phyloP scores from a whole-genome alignment of 2,797 vertebrate genomes.

The Poecilia velifera region DNA sequence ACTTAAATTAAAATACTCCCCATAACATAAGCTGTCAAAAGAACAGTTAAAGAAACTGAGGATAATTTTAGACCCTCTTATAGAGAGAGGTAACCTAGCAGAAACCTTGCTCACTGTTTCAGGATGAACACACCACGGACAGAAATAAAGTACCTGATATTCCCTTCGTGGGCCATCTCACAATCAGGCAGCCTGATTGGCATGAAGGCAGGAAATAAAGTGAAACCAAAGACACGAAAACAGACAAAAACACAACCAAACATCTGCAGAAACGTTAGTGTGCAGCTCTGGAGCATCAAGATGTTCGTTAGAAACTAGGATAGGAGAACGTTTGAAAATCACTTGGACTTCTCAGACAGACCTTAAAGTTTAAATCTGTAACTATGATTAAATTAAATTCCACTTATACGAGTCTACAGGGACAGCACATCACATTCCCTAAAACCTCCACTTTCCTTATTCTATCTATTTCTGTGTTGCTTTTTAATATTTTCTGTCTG shows the following conservation, averaged over 20 bases:
- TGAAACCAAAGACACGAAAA: constrained; percentile 55
- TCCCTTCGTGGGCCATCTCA: constrained; percentile 82
- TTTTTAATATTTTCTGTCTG: background rate
- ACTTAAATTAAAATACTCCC: background rate
- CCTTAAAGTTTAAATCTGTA: background rate
- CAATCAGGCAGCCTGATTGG: constrained; percentile 86
- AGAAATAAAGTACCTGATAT: constrained; percentile 81
- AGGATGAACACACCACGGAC: constrained; percentile 29
- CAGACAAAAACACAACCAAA: constrained; percentile 12
- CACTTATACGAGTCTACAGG: background rate
- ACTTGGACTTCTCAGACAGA: background rate
- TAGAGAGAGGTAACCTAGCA: background rate
- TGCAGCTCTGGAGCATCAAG: constrained; percentile 15
- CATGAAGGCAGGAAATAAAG: constrained; percentile 70
- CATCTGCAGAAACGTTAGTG: constrained; percentile 56
- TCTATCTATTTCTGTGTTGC: background rate
- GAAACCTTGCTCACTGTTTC: constrained; percentile 13
- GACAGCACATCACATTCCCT: background rate
- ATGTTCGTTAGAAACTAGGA: constrained; percentile 2
- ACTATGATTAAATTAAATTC: background rate
- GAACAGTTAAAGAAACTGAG: too few species aligned
- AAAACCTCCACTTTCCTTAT: background rate
- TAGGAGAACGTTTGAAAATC: background rate
- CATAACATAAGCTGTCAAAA: background rate
- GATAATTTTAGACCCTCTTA: background rate